Evolutionary conservation across 2,113 vertebrate genomes (phyloP).

Genomic region (Microcebus griseorufus): DNA sequence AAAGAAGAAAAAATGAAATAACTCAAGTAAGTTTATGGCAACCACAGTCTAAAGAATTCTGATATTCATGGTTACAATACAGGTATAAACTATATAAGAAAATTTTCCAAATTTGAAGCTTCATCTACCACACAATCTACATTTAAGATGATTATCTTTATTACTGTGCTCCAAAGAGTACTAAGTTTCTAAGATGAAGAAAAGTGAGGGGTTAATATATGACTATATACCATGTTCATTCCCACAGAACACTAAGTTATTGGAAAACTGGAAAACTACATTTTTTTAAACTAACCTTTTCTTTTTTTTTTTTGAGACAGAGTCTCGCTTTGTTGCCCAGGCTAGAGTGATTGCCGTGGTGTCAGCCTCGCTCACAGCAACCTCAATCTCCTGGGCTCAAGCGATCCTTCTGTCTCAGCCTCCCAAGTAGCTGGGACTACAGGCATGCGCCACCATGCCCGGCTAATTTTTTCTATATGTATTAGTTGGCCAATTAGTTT

Average conservation of each 20-base stretch:
- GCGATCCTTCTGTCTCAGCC: no score
- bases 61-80: neutral
- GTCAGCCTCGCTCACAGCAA: no score
- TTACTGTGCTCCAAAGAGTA: neutral
- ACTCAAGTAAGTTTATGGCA: neutral
- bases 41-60: conserved; percentile 3
- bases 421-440: no score
- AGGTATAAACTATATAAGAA: neutral
- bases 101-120: neutral
- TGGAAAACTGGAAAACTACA: neutral
- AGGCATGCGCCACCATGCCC: no score
- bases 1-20: neutral
- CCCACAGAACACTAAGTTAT: neutral
- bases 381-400: no score
- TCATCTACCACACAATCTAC: neutral
- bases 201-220: neutral
- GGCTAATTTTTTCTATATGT: no score
- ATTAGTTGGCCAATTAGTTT: no score
- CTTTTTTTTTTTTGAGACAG: no score
- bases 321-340: no score
- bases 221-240: neutral
- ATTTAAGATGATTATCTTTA: neutral
- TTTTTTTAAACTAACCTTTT: neutral
- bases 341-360: no score
- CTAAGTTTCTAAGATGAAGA: neutral